Evolutionary conservation across 2,888 invertebrate species (phyloP).

Genomic region (Acrobasis consociella): DNA sequence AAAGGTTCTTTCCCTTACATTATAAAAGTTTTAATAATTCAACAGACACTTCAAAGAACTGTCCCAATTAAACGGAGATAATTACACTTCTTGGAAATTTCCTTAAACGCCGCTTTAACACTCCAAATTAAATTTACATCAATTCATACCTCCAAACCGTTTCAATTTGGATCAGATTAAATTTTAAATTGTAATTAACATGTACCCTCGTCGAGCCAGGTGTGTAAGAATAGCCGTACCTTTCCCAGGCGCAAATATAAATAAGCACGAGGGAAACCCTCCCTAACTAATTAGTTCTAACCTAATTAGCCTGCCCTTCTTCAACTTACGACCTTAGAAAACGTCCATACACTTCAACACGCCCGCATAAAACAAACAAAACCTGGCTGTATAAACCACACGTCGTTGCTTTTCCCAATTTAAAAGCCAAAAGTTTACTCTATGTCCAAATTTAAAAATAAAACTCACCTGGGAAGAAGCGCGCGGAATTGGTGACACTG

Average conservation of each 20-base stretch:
- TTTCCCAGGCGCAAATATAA: constrained; percentile 43
- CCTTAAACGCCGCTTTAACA: neutral
- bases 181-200: constrained; percentile 23
- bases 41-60: constrained; percentile 1
- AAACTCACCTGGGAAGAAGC: constrained; percentile 27
- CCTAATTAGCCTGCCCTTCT: constrained; percentile 64
- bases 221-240: constrained; percentile 39
- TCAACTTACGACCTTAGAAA: constrained; percentile 42
- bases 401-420: constrained; percentile 3
- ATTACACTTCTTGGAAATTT: neutral
- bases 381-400: neutral
- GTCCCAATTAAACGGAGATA: neutral
- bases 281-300: constrained; percentile 69
- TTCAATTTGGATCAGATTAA: constrained; percentile 10
- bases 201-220: constrained; percentile 18
- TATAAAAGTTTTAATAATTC: neutral
- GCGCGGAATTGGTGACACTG: constrained; percentile 22
- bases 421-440: constrained; percentile 20
- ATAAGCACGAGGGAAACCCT: constrained; percentile 53
- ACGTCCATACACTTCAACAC: constrained; percentile 24
- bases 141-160: neutral
- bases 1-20: no score
- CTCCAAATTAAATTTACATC: constrained; percentile 6
- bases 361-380: constrained; percentile 32
- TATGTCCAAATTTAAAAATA: constrained; percentile 13